Evolutionary conservation across 2,113 vertebrate genomes (phyloP).

Genomic region (Rhizomys pruinosus): DNA sequence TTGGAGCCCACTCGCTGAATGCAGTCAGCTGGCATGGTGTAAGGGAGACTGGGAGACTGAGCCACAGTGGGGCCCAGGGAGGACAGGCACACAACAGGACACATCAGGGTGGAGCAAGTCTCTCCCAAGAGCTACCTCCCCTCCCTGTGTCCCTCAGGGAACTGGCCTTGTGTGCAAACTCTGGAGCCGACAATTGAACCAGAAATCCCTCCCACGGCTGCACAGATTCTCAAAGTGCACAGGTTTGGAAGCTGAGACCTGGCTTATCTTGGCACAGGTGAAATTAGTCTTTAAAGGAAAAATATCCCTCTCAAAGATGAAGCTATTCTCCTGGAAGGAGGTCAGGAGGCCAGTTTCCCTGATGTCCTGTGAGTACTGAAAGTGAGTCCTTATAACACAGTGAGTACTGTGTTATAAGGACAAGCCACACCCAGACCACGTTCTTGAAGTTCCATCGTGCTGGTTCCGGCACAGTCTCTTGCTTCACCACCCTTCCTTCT

Average conservation of each 20-base stretch:
- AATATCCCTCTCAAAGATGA: background rate
- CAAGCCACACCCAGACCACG: background rate
- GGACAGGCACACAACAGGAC: no score
- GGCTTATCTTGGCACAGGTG: background rate
- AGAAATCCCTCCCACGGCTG: background rate
- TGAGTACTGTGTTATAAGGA: no score
- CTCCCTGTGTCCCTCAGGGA: background rate
- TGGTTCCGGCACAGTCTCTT: background rate
- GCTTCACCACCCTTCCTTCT: background rate
- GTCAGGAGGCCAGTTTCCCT: background rate
- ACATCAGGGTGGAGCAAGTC: no score
- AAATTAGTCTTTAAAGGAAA: background rate
- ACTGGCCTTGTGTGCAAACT: no score
- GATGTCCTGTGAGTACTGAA: background rate
- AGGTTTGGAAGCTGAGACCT: background rate
- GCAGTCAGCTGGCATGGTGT: background rate
- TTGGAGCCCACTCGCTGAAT: background rate
- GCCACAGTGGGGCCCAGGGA: no score
- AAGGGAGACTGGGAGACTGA: background rate
- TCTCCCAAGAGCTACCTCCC: background rate
- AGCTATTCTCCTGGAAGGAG: background rate
- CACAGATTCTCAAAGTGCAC: background rate
- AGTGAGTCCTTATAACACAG: no score
- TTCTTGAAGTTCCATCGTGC: background rate
- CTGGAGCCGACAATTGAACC: no score